Evolutionary conservation across 1,140 invertebrate species (phyloP), one percentile per base, ranked within the genome.

Genomic region (Drosophila mayri): DNA sequence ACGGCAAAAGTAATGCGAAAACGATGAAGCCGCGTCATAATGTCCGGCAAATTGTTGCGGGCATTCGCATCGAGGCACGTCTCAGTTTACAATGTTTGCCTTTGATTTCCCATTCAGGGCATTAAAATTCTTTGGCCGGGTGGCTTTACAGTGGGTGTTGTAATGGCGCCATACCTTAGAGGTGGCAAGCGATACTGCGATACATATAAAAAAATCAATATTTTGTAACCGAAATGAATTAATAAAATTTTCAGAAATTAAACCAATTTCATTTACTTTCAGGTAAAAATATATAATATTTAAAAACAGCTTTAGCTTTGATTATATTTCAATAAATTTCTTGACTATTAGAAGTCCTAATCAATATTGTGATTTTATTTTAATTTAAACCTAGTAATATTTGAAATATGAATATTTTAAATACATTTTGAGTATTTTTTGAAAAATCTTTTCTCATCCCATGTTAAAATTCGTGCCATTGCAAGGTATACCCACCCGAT

Each of bases 21-120:
- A 84, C 79, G 76, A 84, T 82, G 68, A 78, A 82, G 79, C 74
- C 43, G 63, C 62, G 46, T 58, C 57, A 76, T 57, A 68, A 61
- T 63, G 64, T 80, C 70, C 77, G 73, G 79, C 72, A 81, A 81
- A 81, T 81, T 81, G 61, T 81, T 83, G 68, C 72, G 73, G 73
- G 46, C 55, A 76, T 76, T 54, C 61, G 40, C 28, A 76, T 44
- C 25, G 71, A 32, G 81, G 67, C 71, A 83, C 81, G 81, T 76
- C 75, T 84, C 73, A 68, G 62, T 52, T 76, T 70, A 70, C 66
- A 70, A 67, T 67, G 66, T 70, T 70, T 70, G 66, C 66, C 66
- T 70, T 70, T 70, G 62, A 66, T 70, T 70, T 70, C 38, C 30
- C 62, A 70, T 70, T 70, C 66, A 70, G 66, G 16, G 71, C 52